phyloP scores from a whole-genome alignment of 2,888 invertebrate genomes.

The Candidula unifasciata region DNA sequence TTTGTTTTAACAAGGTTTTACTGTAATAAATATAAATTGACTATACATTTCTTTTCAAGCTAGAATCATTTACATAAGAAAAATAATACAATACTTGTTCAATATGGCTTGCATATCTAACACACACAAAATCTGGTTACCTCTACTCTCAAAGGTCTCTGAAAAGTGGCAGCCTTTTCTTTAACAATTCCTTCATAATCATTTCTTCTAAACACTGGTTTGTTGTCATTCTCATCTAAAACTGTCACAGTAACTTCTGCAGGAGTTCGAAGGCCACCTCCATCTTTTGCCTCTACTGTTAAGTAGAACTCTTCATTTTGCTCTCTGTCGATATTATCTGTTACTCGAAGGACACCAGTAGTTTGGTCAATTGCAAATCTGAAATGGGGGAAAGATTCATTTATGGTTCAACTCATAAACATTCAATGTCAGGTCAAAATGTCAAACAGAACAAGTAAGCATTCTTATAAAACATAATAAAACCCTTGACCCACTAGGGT shows the following conservation, averaged over 20 bases:
- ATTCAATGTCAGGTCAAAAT: too few relatives aligned
- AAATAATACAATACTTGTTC: too few relatives aligned
- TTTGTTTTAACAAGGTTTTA: too few relatives aligned
- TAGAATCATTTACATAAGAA: too few relatives aligned
- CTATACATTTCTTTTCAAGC: too few relatives aligned
- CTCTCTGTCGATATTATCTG: conserved; percentile 85
- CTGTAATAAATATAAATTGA: too few relatives aligned
- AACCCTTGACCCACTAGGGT: too few relatives aligned
- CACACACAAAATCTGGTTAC: conserved; percentile 73
- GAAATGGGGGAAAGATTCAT: conserved; percentile 47
- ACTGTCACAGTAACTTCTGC: conserved; percentile 70
- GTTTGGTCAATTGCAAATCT: conserved; percentile 84
- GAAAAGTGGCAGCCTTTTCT: conserved; percentile 87
- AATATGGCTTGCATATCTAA: too few relatives aligned
- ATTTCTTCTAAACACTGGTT: conserved; percentile 68
- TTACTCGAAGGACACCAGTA: conserved; percentile 85
- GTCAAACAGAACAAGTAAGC: not conserved
- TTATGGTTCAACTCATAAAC: too few relatives aligned
- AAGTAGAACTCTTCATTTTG: conserved; percentile 88
- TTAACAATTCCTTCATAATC: conserved; percentile 80
- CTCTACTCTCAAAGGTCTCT: conserved; percentile 87
- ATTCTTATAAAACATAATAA: too few relatives aligned
- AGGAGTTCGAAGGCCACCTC: conserved; percentile 82
- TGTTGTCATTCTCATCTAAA: conserved; percentile 73
- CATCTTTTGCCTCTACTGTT: conserved; percentile 88